Evolutionary conservation across 2,113 vertebrate species (phyloP).

Genomic region (Gulo gulo): DNA sequence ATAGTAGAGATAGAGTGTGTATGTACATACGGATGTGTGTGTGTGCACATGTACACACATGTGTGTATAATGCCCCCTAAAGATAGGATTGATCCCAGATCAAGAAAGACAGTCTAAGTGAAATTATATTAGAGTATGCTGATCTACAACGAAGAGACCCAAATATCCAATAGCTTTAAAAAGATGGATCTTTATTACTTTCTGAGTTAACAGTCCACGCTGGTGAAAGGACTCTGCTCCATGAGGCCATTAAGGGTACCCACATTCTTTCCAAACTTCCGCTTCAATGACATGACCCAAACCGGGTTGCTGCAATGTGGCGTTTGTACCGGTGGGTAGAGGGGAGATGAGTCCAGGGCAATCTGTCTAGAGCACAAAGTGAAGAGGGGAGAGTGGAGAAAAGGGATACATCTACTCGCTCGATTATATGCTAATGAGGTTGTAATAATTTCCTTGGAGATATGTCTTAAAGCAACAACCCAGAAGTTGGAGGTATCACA

Average conservation of each 20-base stretch:
- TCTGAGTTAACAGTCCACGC: neutral
- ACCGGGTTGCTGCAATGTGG: neutral
- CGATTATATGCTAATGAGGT: neutral
- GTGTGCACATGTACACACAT: neutral
- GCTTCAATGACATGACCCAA: neutral
- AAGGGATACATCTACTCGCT: neutral
- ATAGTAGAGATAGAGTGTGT: neutral
- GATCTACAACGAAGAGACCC: neutral
- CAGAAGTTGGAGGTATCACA: neutral
- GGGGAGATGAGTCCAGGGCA: neutral
- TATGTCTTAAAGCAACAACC: neutral
- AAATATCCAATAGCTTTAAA: neutral
- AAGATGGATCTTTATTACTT: neutral
- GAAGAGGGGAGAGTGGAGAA: neutral
- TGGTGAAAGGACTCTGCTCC: neutral
- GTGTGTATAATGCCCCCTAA: neutral
- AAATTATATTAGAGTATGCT: neutral
- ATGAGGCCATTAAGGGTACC: neutral
- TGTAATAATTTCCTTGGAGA: neutral
- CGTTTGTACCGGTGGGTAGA: neutral
- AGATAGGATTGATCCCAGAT: neutral
- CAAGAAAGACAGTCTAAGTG: neutral
- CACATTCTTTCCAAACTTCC: neutral
- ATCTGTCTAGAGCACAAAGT: neutral
- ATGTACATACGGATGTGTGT: neutral